Percentiles rank a stretch among this genome's conserved stretches.
Conservation (phyloP, 2,113 vertebrate genomes). For the Rhinoptilus africanus region DNA sequence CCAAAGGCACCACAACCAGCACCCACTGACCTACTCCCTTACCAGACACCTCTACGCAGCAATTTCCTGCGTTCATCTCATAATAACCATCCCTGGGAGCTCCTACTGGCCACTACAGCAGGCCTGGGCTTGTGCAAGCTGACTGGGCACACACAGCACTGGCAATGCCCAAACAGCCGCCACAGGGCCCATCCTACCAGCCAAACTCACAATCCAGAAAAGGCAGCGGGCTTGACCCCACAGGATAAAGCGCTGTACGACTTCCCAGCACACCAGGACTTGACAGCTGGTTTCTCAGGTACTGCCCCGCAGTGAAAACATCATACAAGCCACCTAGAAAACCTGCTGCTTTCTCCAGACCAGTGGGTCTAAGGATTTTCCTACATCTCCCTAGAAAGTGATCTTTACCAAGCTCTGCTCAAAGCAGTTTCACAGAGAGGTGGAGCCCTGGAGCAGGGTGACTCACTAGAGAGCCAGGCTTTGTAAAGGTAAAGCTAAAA, state of each 20-base stretch:
- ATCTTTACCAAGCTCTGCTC: not conserved
- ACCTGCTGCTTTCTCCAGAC: not conserved
- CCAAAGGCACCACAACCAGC: not conserved
- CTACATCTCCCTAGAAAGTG: not conserved
- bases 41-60: not conserved
- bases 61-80: not conserved
- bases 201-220: not conserved
- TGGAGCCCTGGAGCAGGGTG: not conserved
- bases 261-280: not conserved
- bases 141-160: not conserved
- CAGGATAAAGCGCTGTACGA: not conserved
- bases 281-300: not conserved
- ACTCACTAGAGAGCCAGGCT: not conserved
- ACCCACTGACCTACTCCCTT: not conserved
- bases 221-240: not conserved
- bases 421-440: not conserved
- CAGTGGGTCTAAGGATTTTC: not conserved
- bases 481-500: not conserved
- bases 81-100: not conserved
- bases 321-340: not conserved
- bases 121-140: not conserved
- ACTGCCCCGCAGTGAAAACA: not conserved
- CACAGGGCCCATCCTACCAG: not conserved
- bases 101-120: not conserved
- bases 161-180: not conserved